phyloP scores from a whole-genome alignment of 1,140 invertebrate genomes.

The Pogonomyrmex barbatus region DNA sequence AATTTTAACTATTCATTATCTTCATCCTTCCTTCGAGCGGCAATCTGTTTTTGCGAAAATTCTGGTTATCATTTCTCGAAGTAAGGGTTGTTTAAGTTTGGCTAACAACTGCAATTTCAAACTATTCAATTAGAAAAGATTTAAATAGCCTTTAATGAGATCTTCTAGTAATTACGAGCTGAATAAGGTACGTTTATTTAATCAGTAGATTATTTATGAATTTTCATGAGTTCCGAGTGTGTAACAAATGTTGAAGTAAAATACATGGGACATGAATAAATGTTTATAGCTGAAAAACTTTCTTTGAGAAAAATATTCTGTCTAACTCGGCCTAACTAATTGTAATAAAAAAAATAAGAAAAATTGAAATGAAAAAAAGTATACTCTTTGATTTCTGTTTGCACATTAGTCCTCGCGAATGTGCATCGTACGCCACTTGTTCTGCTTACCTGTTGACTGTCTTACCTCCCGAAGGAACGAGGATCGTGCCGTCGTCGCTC shows the following conservation, averaged over 20 bases:
- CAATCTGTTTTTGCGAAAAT: constrained; percentile 50
- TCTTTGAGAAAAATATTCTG: background rate
- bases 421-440: background rate
- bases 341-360: background rate
- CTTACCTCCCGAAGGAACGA: constrained; percentile 34
- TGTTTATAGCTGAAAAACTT: background rate
- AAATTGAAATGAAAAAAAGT: background rate
- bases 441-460: constrained; percentile 31
- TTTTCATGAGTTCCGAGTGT: background rate
- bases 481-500: background rate
- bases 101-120: constrained; percentile 43
- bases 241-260: background rate
- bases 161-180: background rate
- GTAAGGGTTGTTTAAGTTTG: constrained; percentile 42
- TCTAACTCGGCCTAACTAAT: background rate
- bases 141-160: constrained; percentile 6
- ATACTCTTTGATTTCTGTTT: background rate
- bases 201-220: background rate
- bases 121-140: constrained; percentile 50
- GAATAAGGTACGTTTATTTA: constrained; percentile 10
- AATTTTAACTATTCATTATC: constrained; percentile 57
- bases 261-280: background rate
- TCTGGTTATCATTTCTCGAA: constrained; percentile 33
- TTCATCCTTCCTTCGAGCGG: constrained; percentile 35
- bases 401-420: background rate